Evolutionary conservation across 2,113 vertebrate species (phyloP), one percentile per base, ranked within the genome.

Genomic region (Oryzias javanicus): DNA sequence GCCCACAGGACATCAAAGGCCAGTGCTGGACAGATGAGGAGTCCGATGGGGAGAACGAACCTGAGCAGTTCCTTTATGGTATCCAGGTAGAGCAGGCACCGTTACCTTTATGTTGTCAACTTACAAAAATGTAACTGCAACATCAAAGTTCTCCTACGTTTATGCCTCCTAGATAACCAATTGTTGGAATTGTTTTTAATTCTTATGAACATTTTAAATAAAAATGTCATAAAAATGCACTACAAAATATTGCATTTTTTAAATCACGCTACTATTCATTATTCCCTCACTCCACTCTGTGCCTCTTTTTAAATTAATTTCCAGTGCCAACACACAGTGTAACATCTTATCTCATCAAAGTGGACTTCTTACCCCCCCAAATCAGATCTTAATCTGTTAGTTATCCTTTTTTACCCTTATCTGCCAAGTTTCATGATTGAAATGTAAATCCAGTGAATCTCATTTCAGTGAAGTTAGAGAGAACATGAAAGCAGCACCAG

Each of bases 21-120:
- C 97, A 98, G 89, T 94, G 93, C 84, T 98, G 96, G 97, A 96
- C 94, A 57, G 96, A 98, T n/a, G 97, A 99, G 88, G 97, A 99
- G 89, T 99, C 97, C 0, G 96, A 99, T 14, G 97, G 96, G 73
- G 97, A 99, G 87, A 99, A 98, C 74, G 97, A 98, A 86, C 94
- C 95, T 0, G 97, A 98, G 72, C 96, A 98, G 77, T 99, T 99
- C 85, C 91, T 98, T 35, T 98, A 98, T 4, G 96, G 97, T 55
- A 96, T 99, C 80, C 97, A 99, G 95, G 97, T 98, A 81, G 82
- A 57, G 42, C 69, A 44, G 42, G 16, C 22, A 14, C 54, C 45
- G 1, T 50, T 55, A 35, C 49, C n/a, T 60, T 5, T 57, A 7
- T 67, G 35, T 72, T 52, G 3, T 63, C 7, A 29, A 7, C 1